These are phyloP conservation scores for Phortica okadai DNA, from an alignment of 2,888 invertebrate species.

Conservation along the genomic window DNA sequence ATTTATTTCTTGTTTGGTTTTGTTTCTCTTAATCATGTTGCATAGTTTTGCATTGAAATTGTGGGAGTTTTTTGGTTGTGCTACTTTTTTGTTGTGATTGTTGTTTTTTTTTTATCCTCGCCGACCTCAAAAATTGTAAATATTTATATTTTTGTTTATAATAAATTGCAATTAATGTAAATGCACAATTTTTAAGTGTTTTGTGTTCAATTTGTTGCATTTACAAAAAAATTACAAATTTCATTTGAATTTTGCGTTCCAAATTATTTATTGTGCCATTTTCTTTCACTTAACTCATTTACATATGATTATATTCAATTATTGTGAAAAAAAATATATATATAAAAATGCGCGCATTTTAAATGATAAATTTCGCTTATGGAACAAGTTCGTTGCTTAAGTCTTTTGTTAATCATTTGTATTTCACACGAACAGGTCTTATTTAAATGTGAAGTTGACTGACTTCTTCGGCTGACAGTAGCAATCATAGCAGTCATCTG, in stretches of 20 bases:
- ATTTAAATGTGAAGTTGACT: too few relatives aligned
- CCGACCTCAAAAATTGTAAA: neutral
- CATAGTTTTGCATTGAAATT: neutral
- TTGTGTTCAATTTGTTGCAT: neutral
- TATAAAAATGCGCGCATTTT: too few relatives aligned
- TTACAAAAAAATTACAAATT: neutral
- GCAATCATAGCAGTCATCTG: too few relatives aligned
- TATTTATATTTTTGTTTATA: neutral
- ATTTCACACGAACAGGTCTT: too few relatives aligned
- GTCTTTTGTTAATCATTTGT: constrained; percentile 22
- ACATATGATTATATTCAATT: too few relatives aligned
- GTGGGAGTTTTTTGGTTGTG: neutral
- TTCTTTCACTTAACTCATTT: too few relatives aligned
- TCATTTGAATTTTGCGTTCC: neutral
- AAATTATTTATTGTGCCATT: too few relatives aligned
- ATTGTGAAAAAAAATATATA: too few relatives aligned
- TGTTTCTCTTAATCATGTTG: neutral
- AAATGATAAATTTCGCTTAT: too few relatives aligned
- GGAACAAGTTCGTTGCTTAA: constrained; percentile 33
- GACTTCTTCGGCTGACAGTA: too few relatives aligned
- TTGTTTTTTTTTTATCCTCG: neutral
- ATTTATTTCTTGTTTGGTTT: neutral
- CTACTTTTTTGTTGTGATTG: neutral
- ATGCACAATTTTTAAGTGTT: neutral
- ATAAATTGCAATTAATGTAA: neutral